phyloP scores from a whole-genome alignment of 1,140 invertebrate genomes.

The Vanessa atalanta region DNA sequence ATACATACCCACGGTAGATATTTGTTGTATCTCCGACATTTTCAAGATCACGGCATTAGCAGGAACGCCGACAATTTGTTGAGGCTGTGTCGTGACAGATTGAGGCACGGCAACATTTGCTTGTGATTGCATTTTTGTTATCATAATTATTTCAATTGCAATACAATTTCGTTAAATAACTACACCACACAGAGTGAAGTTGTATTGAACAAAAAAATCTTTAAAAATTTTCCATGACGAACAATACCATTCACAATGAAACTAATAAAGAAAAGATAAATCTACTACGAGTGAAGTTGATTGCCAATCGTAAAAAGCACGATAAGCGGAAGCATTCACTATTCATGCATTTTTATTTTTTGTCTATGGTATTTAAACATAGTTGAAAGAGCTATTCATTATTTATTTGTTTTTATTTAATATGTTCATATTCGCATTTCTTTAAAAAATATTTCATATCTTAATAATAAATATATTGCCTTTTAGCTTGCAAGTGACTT shows the following conservation, averaged over 20 bases:
- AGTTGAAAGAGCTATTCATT: not conserved
- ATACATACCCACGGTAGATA: constrained; percentile 85
- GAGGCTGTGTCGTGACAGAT: constrained; percentile 78
- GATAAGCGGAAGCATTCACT: constrained; percentile 27
- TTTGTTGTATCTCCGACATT: constrained; percentile 88
- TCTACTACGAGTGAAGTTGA: constrained; percentile 24
- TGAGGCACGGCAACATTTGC: constrained; percentile 79
- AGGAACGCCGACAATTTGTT: constrained; percentile 78
- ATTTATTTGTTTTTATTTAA: not conserved
- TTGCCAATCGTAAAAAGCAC: constrained; percentile 35
- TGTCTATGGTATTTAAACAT: constrained; percentile 34
- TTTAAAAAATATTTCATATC: too few relatives aligned
- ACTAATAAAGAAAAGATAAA: constrained; percentile 30
- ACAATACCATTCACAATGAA: constrained; percentile 31
- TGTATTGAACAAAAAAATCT: constrained; percentile 26
- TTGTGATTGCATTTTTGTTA: constrained; percentile 80
- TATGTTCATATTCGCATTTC: not conserved
- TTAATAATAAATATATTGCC: too few relatives aligned
- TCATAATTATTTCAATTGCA: constrained; percentile 60
- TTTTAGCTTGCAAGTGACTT: too few relatives aligned
- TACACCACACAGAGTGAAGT: constrained; percentile 35
- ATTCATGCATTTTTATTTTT: constrained; percentile 10
- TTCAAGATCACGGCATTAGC: constrained; percentile 85
- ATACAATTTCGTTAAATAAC: constrained; percentile 30
- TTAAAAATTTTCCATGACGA: constrained; percentile 47